phyloP scores from a whole-genome alignment of 1,140 invertebrate genomes.

The Brachystomella parvula region DNA sequence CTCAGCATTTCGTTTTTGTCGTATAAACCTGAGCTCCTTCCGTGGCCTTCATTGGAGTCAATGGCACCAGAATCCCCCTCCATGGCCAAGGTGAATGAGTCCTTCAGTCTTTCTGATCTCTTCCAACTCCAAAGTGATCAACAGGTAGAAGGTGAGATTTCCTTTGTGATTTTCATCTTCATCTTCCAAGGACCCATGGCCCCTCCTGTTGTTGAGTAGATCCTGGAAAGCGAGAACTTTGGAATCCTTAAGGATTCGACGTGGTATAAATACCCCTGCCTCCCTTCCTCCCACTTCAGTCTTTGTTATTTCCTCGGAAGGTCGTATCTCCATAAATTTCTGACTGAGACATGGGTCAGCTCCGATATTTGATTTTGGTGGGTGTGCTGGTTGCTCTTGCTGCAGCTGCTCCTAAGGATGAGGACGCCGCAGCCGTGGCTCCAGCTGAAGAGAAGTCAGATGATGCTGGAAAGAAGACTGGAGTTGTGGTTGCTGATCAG shows the following conservation, averaged over 20 bases:
- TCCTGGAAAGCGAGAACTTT: neutral
- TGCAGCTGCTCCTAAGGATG: constrained; percentile 27
- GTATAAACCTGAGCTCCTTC: too few relatives aligned
- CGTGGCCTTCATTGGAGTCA: neutral
- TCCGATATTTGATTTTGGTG: neutral
- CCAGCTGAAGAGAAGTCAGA: constrained; percentile 12
- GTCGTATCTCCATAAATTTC: neutral
- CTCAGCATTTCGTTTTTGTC: too few relatives aligned
- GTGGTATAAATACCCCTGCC: neutral
- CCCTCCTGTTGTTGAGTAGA: neutral
- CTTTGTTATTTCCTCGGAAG: neutral
- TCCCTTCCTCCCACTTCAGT: neutral
- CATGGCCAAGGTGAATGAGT: constrained; percentile 4
- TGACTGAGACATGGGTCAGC: neutral
- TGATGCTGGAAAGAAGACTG: constrained; percentile 4
- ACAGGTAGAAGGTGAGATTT: too few relatives aligned
- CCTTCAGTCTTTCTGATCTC: too few relatives aligned
- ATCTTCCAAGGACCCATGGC: too few relatives aligned
- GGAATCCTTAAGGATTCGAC: neutral
- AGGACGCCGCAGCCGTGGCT: neutral
- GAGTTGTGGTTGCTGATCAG: constrained; percentile 19
- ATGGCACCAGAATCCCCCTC: neutral
- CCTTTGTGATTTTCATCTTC: neutral
- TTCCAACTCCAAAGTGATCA: neutral
- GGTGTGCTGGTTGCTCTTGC: constrained; percentile 22